These are phyloP conservation scores for Nephila pilipes DNA, from an alignment of 1,140 invertebrate species.

Conservation along the genomic window DNA sequence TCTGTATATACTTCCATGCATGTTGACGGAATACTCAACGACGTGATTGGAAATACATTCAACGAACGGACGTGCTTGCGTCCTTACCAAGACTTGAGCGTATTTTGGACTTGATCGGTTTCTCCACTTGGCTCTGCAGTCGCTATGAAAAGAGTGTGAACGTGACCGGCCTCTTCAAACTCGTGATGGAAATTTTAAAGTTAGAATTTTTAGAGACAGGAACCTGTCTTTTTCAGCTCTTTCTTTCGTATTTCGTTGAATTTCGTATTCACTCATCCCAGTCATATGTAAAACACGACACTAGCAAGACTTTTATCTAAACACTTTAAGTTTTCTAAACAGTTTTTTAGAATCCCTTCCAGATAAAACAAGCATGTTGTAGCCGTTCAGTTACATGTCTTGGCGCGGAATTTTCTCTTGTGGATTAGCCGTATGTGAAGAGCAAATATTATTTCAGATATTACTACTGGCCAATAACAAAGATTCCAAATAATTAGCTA, in stretches of 20 bases:
- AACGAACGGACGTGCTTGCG: neutral
- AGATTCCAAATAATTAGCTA: no score
- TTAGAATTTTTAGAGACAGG: neutral
- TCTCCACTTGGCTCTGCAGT: slow-evolving; percentile 53
- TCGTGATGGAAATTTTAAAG: slow-evolving; percentile 27
- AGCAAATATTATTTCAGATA: no score
- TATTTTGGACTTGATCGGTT: slow-evolving; percentile 62
- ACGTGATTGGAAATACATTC: slow-evolving; percentile 61
- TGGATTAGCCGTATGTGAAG: no score
- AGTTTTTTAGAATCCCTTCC: no score
- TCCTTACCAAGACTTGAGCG: neutral
- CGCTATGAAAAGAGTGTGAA: slow-evolving; percentile 28
- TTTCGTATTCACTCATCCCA: neutral
- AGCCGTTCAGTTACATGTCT: no score
- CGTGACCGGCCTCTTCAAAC: slow-evolving; percentile 19
- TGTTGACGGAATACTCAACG: slow-evolving; percentile 39
- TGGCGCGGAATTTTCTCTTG: no score
- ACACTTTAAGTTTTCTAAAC: neutral
- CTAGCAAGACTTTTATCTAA: no score
- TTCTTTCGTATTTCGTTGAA: neutral
- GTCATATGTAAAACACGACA: neutral
- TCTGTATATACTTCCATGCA: neutral
- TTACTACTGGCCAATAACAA: no score
- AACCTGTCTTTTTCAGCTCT: neutral
- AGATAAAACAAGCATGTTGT: no score